Base-by-base conservation (phyloP, 2,888 invertebrate species). In the Cotesia congregata region DNA sequence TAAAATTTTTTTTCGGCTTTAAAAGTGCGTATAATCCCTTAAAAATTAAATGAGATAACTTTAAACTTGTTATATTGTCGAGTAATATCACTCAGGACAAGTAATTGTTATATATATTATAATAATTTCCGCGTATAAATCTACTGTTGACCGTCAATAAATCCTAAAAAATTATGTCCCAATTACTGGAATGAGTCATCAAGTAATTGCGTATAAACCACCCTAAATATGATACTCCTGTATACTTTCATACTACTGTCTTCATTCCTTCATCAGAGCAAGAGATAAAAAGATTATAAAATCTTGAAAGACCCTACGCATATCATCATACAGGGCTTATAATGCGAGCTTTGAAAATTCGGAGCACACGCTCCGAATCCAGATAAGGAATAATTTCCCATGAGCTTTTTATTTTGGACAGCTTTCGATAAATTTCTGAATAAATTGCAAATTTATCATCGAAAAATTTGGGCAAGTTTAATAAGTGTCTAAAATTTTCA, bases 121-220 rank as follows among this genome's bases (percentile, higher is more conserved):
- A 85, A 83, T 85, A 85, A 86, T 86, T 81, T 80, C 73, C 78
- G 75, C 79, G 78, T 80, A 80, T 80, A 79, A 61, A 38, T 62
- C 6, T 17, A 39, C 17, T 71, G n/a, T 72, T 30, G 17, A 20
- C 79, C 83, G 80, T 80, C 84, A 79, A 87, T 87, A 88, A 88
- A 88, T 87, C 82, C 79, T 4, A 79, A 82, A 85, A 85, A 88
- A 86, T 86, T 87, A 87, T 85, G 84, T 83, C 86, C 87, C 87
- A 87, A 88, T 88, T 88, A 88, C 86, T 77, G 85, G 85, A 87
- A 88, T 88, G 87, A 88, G 84, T 88, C 87, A 88, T 87, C 88
- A 86, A 88, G 86, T 88, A 87, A 88, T 88, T 85, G 87, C 83
- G 83, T 82, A 82, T 86, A 85, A 87, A 85, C 50, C 50, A 12